Percentiles rank a stretch among this genome's conserved stretches.
phyloP scores from a whole-genome alignment of 2,113 vertebrate genomes.

The Eira barbara region DNA sequence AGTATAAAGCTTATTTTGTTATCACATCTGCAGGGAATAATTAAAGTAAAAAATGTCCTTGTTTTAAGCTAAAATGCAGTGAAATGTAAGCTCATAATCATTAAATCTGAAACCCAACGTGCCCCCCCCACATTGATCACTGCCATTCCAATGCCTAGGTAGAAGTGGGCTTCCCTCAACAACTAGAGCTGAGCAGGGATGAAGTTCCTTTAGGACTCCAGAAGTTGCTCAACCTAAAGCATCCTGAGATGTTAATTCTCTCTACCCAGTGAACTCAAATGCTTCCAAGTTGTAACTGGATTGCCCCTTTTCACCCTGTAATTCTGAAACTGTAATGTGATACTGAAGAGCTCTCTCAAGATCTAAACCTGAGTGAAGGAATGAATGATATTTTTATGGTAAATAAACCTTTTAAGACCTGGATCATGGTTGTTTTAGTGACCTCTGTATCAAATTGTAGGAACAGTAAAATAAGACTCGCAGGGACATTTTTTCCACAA shows the following conservation, averaged over 20 bases:
- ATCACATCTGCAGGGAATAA: background rate
- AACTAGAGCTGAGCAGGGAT: background rate
- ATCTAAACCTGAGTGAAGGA: background rate
- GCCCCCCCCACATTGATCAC: too few species aligned
- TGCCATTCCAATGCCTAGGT: too few species aligned
- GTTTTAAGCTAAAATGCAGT: background rate
- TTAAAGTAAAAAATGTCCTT: background rate
- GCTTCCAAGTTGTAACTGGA: background rate
- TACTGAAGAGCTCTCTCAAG: background rate
- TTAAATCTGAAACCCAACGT: background rate
- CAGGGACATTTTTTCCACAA: background rate
- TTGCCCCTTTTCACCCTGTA: background rate
- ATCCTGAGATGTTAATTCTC: background rate
- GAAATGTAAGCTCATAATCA: background rate
- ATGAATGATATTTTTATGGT: background rate
- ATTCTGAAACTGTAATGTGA: background rate
- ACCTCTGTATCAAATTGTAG: background rate
- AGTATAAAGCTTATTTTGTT: background rate
- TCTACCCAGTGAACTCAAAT: background rate
- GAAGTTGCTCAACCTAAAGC: background rate
- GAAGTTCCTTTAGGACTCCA: background rate
- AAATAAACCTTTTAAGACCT: background rate
- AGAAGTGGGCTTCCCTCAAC: background rate
- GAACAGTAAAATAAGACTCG: background rate
- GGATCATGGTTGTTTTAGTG: background rate